Conservation (phyloP, 2,113 vertebrate genomes). For the Mesembrinibis cayennensis region DNA sequence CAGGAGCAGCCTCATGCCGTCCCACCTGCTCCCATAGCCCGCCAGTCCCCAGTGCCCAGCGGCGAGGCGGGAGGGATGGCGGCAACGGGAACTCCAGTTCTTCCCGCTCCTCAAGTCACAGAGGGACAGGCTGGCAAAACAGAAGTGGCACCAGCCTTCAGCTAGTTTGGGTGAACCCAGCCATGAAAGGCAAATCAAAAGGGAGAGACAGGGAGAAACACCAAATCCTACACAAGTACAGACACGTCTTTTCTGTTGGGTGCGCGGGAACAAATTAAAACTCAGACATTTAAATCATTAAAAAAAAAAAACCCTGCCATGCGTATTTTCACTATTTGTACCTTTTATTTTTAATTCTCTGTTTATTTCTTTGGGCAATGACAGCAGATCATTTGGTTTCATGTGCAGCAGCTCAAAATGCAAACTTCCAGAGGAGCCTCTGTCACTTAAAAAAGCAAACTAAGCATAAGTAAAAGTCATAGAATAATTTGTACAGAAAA, state of each 20-base stretch:
- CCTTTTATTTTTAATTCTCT: not conserved
- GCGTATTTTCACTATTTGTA: not conserved
- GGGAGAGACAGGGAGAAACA: not conserved
- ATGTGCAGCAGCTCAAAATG: not conserved
- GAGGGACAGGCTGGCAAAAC: not conserved
- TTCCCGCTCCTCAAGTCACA: not conserved
- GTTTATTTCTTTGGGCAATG: not conserved
- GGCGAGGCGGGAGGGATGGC: not conserved
- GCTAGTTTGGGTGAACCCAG: not conserved
- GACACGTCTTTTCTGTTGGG: not conserved
- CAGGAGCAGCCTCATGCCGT: fast-evolving
- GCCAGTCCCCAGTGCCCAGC: too few species aligned
- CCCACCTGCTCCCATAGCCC: not conserved
- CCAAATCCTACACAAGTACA: not conserved
- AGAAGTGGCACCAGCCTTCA: not conserved
- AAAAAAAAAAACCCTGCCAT: not conserved
- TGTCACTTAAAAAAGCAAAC: not conserved
- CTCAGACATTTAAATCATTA: not conserved
- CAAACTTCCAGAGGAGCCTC: not conserved
- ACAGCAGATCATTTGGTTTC: not conserved
- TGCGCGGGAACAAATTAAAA: not conserved
- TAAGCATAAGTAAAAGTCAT: not conserved
- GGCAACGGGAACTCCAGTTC: fast-evolving
- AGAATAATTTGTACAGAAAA: not conserved
- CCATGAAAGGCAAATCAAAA: not conserved